These are phyloP conservation scores for Mormoops blainvillei DNA, from an alignment of 2,113 vertebrate genomes.

Conservation along the genomic window DNA sequence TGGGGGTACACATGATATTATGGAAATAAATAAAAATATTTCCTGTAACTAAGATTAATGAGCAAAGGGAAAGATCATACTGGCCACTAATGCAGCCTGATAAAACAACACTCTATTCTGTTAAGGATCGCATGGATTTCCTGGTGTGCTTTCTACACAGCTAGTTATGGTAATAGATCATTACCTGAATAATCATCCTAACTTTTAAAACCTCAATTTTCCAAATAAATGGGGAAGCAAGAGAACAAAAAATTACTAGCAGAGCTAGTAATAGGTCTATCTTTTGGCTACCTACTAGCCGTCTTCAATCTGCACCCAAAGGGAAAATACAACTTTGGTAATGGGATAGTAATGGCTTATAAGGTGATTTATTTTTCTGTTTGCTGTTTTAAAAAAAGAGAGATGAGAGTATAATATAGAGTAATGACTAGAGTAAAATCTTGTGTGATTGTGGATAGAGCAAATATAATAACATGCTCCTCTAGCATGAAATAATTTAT, in stretches of 20 bases:
- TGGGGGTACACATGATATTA: background rate
- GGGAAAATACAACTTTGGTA: background rate
- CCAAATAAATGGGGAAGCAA: background rate
- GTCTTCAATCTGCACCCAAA: background rate
- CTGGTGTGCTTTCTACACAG: background rate
- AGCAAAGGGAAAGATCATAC: background rate
- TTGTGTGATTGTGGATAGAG: background rate
- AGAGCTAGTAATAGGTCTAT: background rate
- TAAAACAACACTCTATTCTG: background rate
- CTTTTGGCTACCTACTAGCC: background rate
- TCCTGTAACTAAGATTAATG: background rate
- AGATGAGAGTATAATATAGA: background rate
- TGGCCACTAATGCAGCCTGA: background rate
- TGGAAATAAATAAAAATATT: background rate
- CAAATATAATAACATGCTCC: constrained; percentile 3
- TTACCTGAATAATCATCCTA: constrained; percentile 27
- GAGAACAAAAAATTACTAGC: background rate
- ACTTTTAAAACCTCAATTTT: constrained; percentile 24
- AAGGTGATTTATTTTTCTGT: constrained; percentile 26
- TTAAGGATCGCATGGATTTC: background rate
- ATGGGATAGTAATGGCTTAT: background rate
- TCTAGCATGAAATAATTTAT: background rate
- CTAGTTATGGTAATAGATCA: background rate
- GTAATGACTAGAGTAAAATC: constrained; percentile 4
- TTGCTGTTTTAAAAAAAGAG: constrained; percentile 16